Evolutionary conservation across 2,888 invertebrate species (phyloP), one percentile per base, ranked within the genome.

Genomic region (Phortica okadai): DNA sequence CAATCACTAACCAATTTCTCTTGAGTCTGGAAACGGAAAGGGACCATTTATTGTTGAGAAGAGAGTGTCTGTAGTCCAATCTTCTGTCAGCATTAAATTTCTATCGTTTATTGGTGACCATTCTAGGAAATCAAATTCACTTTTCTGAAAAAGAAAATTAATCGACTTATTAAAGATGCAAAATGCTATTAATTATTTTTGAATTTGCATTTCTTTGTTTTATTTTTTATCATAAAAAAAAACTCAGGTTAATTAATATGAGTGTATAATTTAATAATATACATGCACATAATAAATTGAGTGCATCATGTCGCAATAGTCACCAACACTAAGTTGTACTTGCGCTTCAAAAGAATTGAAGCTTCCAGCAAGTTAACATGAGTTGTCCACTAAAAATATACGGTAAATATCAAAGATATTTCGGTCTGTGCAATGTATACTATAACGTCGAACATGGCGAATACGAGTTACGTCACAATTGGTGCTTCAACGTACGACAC

Each of bases 11-110:
- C 98, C 96, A 85, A 99, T 97, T 93, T 99, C 99, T 92, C 97
- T 94, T 74, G 97, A 96, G 93, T 99, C 98, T 11, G 99, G 99
- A 92, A 99, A 99, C 80, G 96, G 96, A 92, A 98, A 97, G 7
- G 98, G 98, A 91, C 96, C 96, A 84, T 91, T 91, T 79, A 91
- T 91, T 58, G 96, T 96, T 74, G 97, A 96, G 92, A 98, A 97
- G 74, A 98, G 93, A 14, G 97, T 97, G 91, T 97, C 97, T 89
- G 96, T 96, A 94, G 96, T 96, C 91, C 91, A 92, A 80, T 92
- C 91, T 79, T 91, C 91, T 70, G 90, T 83, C 45, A 89, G 84
- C 89, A 91, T 90, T 78, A 91, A 89, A 81, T 82, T 89, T 82
- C 87, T 89, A 82, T 91, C 92, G 82, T 89, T 91, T 75, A 90